Evolutionary conservation across 2,113 vertebrate species (phyloP).

Genomic region (Sceloporus tristichus): DNA sequence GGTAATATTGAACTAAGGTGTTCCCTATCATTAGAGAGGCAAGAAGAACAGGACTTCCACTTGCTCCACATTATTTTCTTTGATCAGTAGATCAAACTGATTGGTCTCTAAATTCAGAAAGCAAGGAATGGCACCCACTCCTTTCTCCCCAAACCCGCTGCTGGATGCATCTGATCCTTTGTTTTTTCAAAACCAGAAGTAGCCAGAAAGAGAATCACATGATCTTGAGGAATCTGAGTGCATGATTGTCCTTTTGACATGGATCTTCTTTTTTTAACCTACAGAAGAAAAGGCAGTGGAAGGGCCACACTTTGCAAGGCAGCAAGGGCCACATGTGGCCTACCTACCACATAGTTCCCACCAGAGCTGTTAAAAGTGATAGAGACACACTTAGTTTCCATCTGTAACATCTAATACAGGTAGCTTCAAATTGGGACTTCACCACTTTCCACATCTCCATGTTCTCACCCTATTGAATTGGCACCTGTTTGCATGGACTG

Average conservation of each 20-base stretch:
- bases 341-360: no score
- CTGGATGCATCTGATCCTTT: background rate
- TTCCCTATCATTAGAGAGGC: background rate
- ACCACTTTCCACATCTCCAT: constrained; percentile 5
- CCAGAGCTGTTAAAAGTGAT: background rate
- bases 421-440: background rate
- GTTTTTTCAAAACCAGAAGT: no score
- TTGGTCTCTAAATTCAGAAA: background rate
- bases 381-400: background rate
- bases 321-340: no score
- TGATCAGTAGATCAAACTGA: background rate
- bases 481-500: background rate
- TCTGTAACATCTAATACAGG: background rate
- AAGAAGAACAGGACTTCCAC: background rate
- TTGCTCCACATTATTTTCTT: background rate
- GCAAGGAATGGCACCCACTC: no score
- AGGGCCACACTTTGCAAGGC: no score
- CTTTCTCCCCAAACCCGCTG: no score
- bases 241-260: no score
- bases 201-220: no score
- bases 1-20: background rate
- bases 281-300: no score
- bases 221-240: no score
- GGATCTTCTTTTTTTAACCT: no score
- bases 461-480: background rate